Evolutionary conservation across 2,888 invertebrate species (phyloP), one percentile per base, ranked within the genome.

Genomic region (Seira musarum): DNA sequence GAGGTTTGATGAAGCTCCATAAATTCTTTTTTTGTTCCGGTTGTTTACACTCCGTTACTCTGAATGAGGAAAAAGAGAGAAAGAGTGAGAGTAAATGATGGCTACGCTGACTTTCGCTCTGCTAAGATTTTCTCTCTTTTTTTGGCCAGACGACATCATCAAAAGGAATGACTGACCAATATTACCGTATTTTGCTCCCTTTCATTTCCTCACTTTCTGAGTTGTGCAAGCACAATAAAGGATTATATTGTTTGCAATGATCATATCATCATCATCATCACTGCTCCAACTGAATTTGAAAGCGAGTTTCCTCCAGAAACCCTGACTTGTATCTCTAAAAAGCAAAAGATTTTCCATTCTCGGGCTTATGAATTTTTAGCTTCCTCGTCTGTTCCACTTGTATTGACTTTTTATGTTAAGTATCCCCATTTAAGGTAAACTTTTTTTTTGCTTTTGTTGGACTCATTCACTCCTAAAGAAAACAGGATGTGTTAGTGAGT

Each of bases 1-100:
- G 79, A 64, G 75, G 78, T 82, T 82, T 82, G 82, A 82, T 82
- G 82, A 82, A 79, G 63, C 75, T 49, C 75, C 78, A 82, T 82
- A 82, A 82, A 82, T 82, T 79, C 68, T 64, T 72, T 60, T 65
- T 69, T 61, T 22, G 19, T 25, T 24, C 49, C 30, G 35, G 49
- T 6, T 72, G 49, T 79, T 72, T 79, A 19, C 68, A 79, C 72
- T 61, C 66, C 60, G 70, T 65, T 46, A 65, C 24, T 57, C 15
- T 65, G 30, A 65, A 77, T 67, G 78, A 71, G 30, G 17, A n/a
- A 30, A 61, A 60, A 21, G 17, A 24, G 21, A 57, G 35, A 46
- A 49, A 67, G 67, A 67, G n/a, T n/a, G n/a, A n/a, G n/a, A n/a
- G n/a, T n/a, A n/a, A n/a, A n/a, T n/a, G n/a, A n/a, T n/a, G n/a